phyloP scores from a whole-genome alignment of 2,797 vertebrate species.

The Chrosomus eos region DNA sequence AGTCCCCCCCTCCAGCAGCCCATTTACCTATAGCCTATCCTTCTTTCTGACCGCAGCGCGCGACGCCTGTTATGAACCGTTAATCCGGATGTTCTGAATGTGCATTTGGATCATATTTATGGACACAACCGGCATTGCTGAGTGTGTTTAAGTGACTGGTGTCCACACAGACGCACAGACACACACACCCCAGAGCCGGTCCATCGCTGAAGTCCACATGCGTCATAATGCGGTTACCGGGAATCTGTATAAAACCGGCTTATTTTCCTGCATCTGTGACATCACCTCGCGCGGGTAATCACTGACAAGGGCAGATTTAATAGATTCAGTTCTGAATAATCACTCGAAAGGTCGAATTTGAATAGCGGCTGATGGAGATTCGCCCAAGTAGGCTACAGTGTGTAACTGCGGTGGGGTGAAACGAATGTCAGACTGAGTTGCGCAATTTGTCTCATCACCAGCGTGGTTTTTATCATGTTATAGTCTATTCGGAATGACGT shows the following conservation, averaged over 20 bases:
- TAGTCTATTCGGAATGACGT: neutral
- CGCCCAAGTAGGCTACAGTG: neutral
- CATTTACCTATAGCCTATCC: neutral
- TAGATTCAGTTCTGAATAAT: constrained; percentile 17
- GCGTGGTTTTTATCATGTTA: constrained; percentile 41
- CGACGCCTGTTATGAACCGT: neutral
- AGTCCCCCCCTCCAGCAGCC: neutral
- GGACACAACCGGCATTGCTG: neutral
- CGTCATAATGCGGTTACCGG: constrained; percentile 86
- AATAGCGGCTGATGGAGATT: neutral
- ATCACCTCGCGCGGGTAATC: constrained; percentile 70
- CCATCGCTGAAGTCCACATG: constrained; percentile 65
- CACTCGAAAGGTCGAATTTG: constrained; percentile 18
- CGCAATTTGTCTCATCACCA: constrained; percentile 63
- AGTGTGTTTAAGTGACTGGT: neutral
- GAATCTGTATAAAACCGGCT: constrained; percentile 74
- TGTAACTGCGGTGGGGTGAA: constrained; percentile 27
- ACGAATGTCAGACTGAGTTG: constrained; percentile 57
- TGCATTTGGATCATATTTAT: neutral
- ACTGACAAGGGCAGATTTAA: constrained; percentile 59
- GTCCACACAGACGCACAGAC: neutral
- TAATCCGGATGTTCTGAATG: neutral
- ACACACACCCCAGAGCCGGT: neutral
- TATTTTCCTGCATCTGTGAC: constrained; percentile 74
- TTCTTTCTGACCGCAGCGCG: neutral